phyloP scores from a whole-genome alignment of 2,888 invertebrate species.

The Scotopteryx bipunctaria region DNA sequence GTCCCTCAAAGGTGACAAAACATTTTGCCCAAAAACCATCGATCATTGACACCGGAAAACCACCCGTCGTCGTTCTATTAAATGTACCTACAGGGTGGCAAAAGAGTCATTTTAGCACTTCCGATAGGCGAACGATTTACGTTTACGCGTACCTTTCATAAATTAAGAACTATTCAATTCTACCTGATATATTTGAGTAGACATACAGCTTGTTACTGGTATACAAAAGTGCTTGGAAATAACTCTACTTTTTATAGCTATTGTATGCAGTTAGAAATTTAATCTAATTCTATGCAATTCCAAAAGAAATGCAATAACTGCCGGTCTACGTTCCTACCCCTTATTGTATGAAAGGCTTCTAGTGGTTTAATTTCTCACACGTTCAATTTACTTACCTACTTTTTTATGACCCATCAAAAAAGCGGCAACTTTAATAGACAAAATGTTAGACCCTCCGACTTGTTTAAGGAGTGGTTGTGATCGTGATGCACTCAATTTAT shows the following conservation, averaged over 20 bases:
- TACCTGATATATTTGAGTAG: too few relatives aligned
- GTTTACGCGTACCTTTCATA: background rate
- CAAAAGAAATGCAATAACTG: background rate
- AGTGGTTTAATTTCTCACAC: background rate
- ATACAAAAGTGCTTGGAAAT: background rate
- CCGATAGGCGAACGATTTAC: constrained; percentile 27
- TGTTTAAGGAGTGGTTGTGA: constrained; percentile 31
- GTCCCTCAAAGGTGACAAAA: constrained; percentile 8
- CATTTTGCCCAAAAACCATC: constrained; percentile 29
- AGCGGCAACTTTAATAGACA: constrained; percentile 14
- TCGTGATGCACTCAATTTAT: constrained; percentile 43
- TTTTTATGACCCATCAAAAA: constrained; percentile 15
- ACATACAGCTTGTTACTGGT: background rate
- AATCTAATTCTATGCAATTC: constrained; percentile 16
- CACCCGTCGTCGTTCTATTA: constrained; percentile 32
- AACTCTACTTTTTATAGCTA: background rate
- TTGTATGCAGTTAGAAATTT: background rate
- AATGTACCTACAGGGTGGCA: constrained; percentile 26
- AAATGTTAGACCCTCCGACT: constrained; percentile 20
- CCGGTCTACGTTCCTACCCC: background rate
- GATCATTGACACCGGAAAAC: constrained; percentile 38
- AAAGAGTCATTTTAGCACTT: constrained; percentile 43
- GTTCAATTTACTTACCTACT: background rate
- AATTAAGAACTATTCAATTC: background rate
- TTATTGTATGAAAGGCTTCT: background rate